Evolutionary conservation across 2,113 vertebrate genomes (phyloP), one percentile per base, ranked within the genome.

Genomic region (Poeciliopsis turrubarensis): DNA sequence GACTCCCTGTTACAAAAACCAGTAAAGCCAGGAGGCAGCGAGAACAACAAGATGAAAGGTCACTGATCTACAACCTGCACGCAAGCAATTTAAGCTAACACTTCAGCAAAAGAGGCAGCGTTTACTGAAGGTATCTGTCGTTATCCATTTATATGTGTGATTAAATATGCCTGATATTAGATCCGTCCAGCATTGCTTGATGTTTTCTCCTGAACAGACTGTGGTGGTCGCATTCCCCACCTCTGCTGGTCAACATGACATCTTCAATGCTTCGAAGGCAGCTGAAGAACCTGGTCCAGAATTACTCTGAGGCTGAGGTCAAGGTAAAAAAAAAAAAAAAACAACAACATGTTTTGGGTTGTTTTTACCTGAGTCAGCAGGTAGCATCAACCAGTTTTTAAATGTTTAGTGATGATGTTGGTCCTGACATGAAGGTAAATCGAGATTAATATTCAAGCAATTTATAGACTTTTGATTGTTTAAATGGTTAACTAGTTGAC

Each of bases 271-370:
- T 97, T 26, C 93, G 96, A 22, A 90, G 96, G 15, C 96, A 96
- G 82, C 91, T 97, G 87, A 97, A 97, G 86, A 97, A 97, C 90
- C 95, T 97, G 22, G 96, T 97, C 68, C 96, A 97, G 91, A 97
- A 97, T 92, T 97, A 96, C 84, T 97, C 96, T 12, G 96, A 97
- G 89, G 96, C 96, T 0, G 96, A 97, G 93, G 96, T 97, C 82
- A 97, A 97, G 95, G 96, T 97, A 69, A 83, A 84, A 31, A 31
- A 4, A 29, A n/a, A 0, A 14, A 51, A 31, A 4, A 29, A n/a
- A 0, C 12, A 51, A 2, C 29, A 29, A 10, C 27, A 37, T 0
- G 4, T n/a, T 65, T 17, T 5, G 14, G 4, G 17, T 17, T 39
- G 15, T 39, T 62, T 62, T 62, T 7, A 31, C 10, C 17, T 31